phyloP scores from a whole-genome alignment of 2,888 invertebrate genomes.

The Brachyptera risi region DNA sequence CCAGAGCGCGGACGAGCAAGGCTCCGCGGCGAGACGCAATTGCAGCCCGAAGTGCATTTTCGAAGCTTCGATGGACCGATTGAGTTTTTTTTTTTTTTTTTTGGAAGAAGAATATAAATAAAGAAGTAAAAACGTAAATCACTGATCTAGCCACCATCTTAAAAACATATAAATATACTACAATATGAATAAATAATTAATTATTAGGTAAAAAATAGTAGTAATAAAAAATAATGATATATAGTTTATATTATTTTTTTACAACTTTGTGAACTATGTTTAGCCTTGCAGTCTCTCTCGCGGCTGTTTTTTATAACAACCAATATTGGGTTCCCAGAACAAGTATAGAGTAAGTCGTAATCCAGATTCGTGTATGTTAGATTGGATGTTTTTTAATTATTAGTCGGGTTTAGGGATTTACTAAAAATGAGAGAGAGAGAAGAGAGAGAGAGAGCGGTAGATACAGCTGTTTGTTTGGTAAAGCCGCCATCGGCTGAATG shows the following conservation, averaged over 20 bases:
- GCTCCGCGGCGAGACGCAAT: too few relatives aligned
- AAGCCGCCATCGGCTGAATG: too few relatives aligned
- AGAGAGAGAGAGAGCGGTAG: slow-evolving; percentile 23
- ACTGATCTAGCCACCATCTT: slow-evolving; percentile 30
- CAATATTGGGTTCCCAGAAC: too few relatives aligned
- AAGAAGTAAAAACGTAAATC: slow-evolving; percentile 15
- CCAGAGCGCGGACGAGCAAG: too few relatives aligned
- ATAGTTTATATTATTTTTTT: slow-evolving; percentile 32
- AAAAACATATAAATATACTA: slow-evolving; percentile 17
- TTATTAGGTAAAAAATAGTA: slow-evolving; percentile 21
- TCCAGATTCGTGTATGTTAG: too few relatives aligned
- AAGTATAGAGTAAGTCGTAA: too few relatives aligned
- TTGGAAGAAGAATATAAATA: too few relatives aligned
- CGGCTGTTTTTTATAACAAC: too few relatives aligned
- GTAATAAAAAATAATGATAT: slow-evolving; percentile 22
- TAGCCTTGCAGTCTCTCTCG: slow-evolving; percentile 23
- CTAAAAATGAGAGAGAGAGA: slow-evolving; percentile 24
- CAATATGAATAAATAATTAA: not conserved
- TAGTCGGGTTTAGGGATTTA: slow-evolving; percentile 28
- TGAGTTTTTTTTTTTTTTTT: too few relatives aligned
- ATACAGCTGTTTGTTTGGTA: slow-evolving; percentile 38
- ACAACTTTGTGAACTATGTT: slow-evolving; percentile 30
- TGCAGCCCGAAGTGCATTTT: too few relatives aligned
- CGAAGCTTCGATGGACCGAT: too few relatives aligned
- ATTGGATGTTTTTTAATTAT: too few relatives aligned